Percentiles rank a stretch among this genome's conserved stretches.
These are phyloP conservation scores for Adelognathus sp. DNA, from an alignment of 2,888 invertebrate species.

Conservation along the genomic window DNA sequence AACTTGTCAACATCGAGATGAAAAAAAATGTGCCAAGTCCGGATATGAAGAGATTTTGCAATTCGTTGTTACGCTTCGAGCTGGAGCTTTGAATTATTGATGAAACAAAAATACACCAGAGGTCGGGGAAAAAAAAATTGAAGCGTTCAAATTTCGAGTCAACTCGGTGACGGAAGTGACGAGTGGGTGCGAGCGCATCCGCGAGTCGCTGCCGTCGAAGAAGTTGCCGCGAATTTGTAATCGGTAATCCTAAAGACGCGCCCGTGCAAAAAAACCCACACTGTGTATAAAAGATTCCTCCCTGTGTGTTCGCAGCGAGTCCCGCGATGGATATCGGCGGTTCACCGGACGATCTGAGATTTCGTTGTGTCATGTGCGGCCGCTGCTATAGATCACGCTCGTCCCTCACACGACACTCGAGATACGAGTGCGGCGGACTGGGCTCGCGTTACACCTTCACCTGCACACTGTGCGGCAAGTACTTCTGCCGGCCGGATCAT, in stretches of 20 bases:
- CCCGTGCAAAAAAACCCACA: conserved; percentile 31
- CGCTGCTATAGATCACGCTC: conserved; percentile 79
- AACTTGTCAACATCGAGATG: conserved; percentile 31
- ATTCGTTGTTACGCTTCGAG: conserved; percentile 46
- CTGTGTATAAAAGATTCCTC: conserved; percentile 70
- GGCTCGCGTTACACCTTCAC: conserved; percentile 80
- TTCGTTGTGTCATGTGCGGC: conserved; percentile 80
- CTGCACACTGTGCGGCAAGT: conserved; percentile 80
- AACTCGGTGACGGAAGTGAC: neutral
- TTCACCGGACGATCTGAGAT: conserved; percentile 73
- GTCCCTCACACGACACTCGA: conserved; percentile 79
- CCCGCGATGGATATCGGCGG: conserved; percentile 71
- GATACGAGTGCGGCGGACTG: conserved; percentile 79
- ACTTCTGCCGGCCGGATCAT: conserved; percentile 80
- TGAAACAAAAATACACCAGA: neutral
- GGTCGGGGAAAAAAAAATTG: conserved; percentile 8
- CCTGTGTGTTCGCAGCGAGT: conserved; percentile 78
- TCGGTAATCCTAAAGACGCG: conserved; percentile 1
- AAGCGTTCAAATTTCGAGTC: neutral
- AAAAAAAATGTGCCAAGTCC: conserved; percentile 47
- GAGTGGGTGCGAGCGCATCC: neutral
- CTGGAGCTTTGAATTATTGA: conserved; percentile 36
- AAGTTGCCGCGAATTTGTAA: conserved; percentile 8
- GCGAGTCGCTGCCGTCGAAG: neutral
- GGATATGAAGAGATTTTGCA: conserved; percentile 32